Conservation (phyloP, 2,797 vertebrate species). For the Pogonophryne albipinna region DNA sequence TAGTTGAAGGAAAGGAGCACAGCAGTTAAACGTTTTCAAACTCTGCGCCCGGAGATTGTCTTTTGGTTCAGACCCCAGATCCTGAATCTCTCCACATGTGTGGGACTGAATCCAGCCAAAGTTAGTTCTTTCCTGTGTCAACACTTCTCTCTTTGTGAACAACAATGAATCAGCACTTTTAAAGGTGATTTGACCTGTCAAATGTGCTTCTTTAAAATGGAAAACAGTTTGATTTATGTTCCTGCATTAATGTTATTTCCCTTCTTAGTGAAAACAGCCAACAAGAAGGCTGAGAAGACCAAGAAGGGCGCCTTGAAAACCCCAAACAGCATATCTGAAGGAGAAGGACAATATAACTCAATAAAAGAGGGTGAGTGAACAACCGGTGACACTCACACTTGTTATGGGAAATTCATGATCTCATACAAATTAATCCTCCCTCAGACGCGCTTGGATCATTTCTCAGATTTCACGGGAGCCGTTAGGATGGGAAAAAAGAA, state of each 20-base stretch:
- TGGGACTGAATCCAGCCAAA: constrained; percentile 20
- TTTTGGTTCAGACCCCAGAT: constrained; percentile 42
- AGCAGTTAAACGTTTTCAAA: constrained; percentile 38
- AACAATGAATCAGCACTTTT: constrained; percentile 33
- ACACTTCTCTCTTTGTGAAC: constrained; percentile 3
- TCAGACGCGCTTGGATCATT: constrained; percentile 15
- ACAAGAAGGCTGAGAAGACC: constrained; percentile 86
- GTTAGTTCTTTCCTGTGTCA: constrained; percentile 10
- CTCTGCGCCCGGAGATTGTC: constrained; percentile 20
- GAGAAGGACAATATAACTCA: constrained; percentile 56
- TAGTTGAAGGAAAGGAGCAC: background rate
- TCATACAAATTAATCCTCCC: constrained; percentile 41
- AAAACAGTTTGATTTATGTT: constrained; percentile 1
- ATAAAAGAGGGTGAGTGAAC: constrained; percentile 79
- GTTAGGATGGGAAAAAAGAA: constrained; percentile 38
- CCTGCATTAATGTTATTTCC: constrained; percentile 25
- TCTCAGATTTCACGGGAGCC: constrained; percentile 35
- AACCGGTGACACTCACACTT: constrained; percentile 10
- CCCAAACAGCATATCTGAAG: constrained; percentile 79
- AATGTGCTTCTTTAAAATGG: background rate
- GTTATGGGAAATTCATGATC: constrained; percentile 60
- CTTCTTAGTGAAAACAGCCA: constrained; percentile 84
- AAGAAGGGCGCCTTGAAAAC: constrained; percentile 82
- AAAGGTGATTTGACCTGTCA: constrained; percentile 8
- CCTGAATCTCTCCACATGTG: constrained; percentile 58